Conservation (phyloP, 2,797 vertebrate species). For the Gambelia wislizenii region DNA sequence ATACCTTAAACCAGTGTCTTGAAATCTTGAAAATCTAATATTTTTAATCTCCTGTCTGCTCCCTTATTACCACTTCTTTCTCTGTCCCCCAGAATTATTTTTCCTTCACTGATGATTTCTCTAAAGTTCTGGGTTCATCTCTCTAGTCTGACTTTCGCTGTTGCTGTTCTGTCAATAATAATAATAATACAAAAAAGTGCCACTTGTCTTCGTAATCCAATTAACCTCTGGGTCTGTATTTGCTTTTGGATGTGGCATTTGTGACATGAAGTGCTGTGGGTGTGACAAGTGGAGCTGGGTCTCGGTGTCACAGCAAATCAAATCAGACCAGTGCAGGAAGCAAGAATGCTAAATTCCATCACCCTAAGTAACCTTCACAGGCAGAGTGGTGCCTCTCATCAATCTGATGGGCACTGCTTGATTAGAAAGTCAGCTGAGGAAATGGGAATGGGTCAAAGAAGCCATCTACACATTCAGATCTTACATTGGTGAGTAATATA, state of each 20-base stretch:
- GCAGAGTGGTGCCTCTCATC: slow-evolving; percentile 8
- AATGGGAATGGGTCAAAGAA: background rate
- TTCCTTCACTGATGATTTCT: background rate
- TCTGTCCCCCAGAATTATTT: background rate
- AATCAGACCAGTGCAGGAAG: slow-evolving; percentile 14
- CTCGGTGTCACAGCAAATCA: slow-evolving; percentile 37
- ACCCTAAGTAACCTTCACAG: slow-evolving; percentile 14
- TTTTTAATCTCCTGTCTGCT: background rate
- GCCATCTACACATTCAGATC: slow-evolving; percentile 14
- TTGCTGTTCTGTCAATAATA: slow-evolving; percentile 15
- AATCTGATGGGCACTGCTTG: slow-evolving; percentile 30
- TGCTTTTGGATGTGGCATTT: slow-evolving; percentile 40
- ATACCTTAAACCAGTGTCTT: too few relatives aligned
- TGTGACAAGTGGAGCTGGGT: slow-evolving; percentile 30
- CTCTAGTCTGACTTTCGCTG: background rate
- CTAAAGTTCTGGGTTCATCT: background rate
- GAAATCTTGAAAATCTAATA: too few relatives aligned
- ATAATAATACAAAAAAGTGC: background rate
- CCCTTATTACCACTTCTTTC: background rate
- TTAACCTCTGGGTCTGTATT: slow-evolving; percentile 41
- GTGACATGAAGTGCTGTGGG: slow-evolving; percentile 30
- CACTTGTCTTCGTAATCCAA: slow-evolving; percentile 41
- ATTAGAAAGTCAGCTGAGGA: slow-evolving; percentile 24
- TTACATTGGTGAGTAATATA: background rate
- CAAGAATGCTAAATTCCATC: slow-evolving; percentile 26